Base-by-base conservation (phyloP, 2,888 invertebrate species). In the Digitonthophagus gazella region DNA sequence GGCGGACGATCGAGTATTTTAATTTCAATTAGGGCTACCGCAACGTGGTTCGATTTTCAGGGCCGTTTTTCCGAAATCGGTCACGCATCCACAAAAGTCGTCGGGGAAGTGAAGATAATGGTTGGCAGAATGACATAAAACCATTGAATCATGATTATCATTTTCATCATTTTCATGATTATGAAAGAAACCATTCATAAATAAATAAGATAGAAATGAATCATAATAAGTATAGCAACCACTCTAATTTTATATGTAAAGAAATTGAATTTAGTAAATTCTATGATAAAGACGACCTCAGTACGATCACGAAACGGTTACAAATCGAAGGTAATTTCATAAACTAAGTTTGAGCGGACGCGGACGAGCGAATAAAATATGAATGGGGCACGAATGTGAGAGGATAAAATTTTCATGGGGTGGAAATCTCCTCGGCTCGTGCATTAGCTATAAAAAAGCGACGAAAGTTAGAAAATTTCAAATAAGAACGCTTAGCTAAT, bases 401-500 rank as follows among this genome's bases (percentile, higher is more conserved):
- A 6, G 28, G 1, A 44, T 44, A 44, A 44, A 44, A 44, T 44
- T 44, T 44, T 44, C 28, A 44, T 44, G 11, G 3, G 28, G 2
- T 44, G 28, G 11, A 44, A 44, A 44, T 44, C 28, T 44, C 28
- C 11, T 44, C 28, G 28, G 6, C 28, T 44, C 11, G 28, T 44
- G 28, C 28, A 44, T 44, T 44, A 44, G 28, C 11, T 1, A 44
- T 44, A 44, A 44, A 44, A 44, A 22, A 44, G 8, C 28, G 28
- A 11, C 28, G 28, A 44, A 44, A 44, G 28, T 44, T 44, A 44
- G 28, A 44, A 44, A 44, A 44, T 44, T 44, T 44, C 28, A 44
- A 44, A 44, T 44, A 44, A 44, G 28, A 44, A 44, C 28, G 28
- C 3, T 44, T 44, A 44, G 28, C 28, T 61, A 61, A 61, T 61